A percentile compares a stretch with the other conserved stretches of the same genome.
Conservation (phyloP, 2,113 vertebrate species). For the Nycticryphes semicollaris region DNA sequence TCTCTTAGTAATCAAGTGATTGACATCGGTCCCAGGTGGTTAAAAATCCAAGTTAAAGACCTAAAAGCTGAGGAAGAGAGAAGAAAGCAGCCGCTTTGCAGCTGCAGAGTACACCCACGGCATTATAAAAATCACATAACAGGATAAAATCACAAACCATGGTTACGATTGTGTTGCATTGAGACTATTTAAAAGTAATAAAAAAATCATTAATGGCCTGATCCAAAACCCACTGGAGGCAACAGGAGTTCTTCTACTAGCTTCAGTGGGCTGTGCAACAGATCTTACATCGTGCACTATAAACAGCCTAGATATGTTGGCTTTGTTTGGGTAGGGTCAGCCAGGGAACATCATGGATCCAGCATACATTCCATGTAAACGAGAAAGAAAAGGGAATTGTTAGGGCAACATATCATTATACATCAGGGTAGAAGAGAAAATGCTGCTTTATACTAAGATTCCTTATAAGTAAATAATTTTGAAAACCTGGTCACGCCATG, state of each 20-base stretch:
- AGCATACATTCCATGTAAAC: background rate
- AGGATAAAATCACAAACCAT: conserved; percentile 14
- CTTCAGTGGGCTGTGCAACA: background rate
- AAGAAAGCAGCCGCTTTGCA: background rate
- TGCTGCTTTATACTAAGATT: conserved; percentile 11
- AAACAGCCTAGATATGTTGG: background rate
- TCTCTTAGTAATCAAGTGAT: conserved; percentile 36
- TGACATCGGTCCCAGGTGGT: conserved; percentile 50
- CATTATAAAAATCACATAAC: conserved; percentile 7
- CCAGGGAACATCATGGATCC: conserved; percentile 5
- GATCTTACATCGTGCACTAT: background rate
- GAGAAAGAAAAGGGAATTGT: background rate
- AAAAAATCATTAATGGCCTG: background rate
- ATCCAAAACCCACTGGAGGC: conserved; percentile 25
- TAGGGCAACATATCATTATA: background rate
- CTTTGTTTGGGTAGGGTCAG: background rate
- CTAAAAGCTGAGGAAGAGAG: conserved; percentile 13
- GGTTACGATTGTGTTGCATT: background rate
- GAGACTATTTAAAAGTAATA: conserved; percentile 20
- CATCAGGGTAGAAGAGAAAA: background rate
- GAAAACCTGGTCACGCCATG: conserved; percentile 24
- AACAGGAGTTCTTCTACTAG: background rate
- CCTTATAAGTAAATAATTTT: conserved; percentile 13
- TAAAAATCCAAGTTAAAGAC: conserved; percentile 46
- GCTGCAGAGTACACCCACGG: background rate